phyloP scores from a whole-genome alignment of 2,797 vertebrate species.

The Peromyscus eremicus region DNA sequence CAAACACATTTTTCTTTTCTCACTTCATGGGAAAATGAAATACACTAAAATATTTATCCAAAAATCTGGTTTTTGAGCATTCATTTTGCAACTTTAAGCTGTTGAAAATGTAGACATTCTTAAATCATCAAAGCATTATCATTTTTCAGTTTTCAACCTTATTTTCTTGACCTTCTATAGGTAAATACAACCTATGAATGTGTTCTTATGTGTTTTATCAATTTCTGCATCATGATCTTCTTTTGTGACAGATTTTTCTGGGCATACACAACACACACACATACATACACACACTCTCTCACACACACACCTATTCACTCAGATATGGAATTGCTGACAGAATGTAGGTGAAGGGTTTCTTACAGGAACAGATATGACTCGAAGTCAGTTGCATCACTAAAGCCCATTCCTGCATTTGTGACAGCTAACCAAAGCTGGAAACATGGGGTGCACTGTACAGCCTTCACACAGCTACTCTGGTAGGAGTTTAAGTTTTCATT shows the following conservation, averaged over 20 bases:
- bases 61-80: not conserved
- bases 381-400: not conserved
- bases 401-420: not conserved
- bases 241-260: not conserved
- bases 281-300: not conserved
- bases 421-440: not conserved
- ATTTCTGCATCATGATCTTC: not conserved
- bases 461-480: not conserved
- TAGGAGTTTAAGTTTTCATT: not conserved
- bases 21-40: not conserved
- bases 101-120: not conserved
- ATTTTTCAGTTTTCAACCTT: not conserved
- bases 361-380: not conserved
- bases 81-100: conserved; percentile 5
- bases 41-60: not conserved
- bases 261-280: not conserved
- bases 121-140: not conserved
- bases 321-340: not conserved
- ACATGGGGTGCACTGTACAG: accelerated
- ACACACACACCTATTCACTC: not conserved
- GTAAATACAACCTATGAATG: not conserved
- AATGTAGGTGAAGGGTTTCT: not conserved
- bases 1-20: conserved; percentile 48
- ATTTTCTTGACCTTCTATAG: not conserved
- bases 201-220: not conserved